Percentiles rank a stretch among this genome's conserved stretches.
phyloP scores from a whole-genome alignment of 2,797 vertebrate genomes.

The Danio choprae region DNA sequence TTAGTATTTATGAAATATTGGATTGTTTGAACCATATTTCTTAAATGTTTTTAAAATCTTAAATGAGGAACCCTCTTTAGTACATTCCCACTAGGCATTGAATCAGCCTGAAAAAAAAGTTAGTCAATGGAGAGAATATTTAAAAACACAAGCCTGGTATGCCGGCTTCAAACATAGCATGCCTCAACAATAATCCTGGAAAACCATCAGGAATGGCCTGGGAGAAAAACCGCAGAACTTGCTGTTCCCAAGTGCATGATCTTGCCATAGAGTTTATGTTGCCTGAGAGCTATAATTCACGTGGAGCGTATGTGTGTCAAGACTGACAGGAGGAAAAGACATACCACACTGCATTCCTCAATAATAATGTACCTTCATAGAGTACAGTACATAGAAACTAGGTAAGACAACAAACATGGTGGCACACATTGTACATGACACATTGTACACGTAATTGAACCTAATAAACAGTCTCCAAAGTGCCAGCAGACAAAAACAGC shows the following conservation, averaged over 20 bases:
- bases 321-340: slow-evolving; percentile 41
- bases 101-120: background rate
- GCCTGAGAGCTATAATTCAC: slow-evolving; percentile 44
- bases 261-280: slow-evolving; percentile 39
- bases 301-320: slow-evolving; percentile 35
- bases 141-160: slow-evolving; percentile 3
- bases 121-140: background rate
- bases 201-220: slow-evolving; percentile 36
- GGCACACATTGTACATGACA: slow-evolving; percentile 10
- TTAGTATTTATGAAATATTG: slow-evolving; percentile 1
- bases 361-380: slow-evolving; percentile 24
- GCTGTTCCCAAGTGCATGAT: slow-evolving; percentile 18
- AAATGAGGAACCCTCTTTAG: background rate
- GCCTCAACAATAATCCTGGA: slow-evolving; percentile 41
- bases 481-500: slow-evolving; percentile 10
- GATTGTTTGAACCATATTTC: background rate
- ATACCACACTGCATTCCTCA: slow-evolving; percentile 48
- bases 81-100: background rate
- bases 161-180: slow-evolving; percentile 18
- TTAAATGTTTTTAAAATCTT: background rate
- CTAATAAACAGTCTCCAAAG: background rate
- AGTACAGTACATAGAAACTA: slow-evolving; percentile 19
- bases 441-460: background rate
- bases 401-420: background rate
- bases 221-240: slow-evolving; percentile 38